Evolutionary conservation across 2,888 invertebrate species (phyloP), one percentile per base, ranked within the genome.

Genomic region (Thera obeliscata): DNA sequence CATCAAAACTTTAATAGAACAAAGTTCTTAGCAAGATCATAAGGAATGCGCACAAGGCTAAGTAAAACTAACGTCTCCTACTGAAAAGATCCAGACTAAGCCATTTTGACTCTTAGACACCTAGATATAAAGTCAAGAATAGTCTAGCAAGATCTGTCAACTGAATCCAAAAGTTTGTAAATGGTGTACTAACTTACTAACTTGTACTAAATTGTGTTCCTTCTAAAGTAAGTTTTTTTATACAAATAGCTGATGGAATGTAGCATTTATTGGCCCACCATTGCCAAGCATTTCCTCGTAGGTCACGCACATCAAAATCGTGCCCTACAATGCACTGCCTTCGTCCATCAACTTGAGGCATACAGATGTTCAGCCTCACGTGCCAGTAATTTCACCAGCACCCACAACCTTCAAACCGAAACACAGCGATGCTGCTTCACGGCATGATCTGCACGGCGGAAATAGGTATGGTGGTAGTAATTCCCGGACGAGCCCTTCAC

Each of bases 1-100:
- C 35, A 61, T 63, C 57, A 56, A 65, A 61, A 65, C 65, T 41
- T 58, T 61, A 66, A 62, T 68, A 65, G 66, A 70, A 70, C 73
- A 68, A 73, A 73, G 62, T 73, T 63, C 38, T 62, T 66, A 64
- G 64, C 66, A 70, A 66, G 64, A 71, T 69, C 22, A 61, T 61
- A 64, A 56, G 68, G 48, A 65, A 49, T 3, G 61, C 43, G 38
- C 57, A 11, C 55, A 56, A 22, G 61, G 55, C 65, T 69, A 62
- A 69, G 65, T 62, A 62, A 68, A 69, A 56, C 55, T 58, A 58
- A 59, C 58, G 55, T 55, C 41, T 58, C 52, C 36, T 38, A 43
- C 22, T 50, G 50, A 50, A 57, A 22, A 50, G 11, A 3, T 41
- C 3, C 6, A 41, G 41, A 11, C 2, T 8, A 46, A 46, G 8